A percentile compares a stretch with the other conserved stretches of the same genome.
phyloP scores from a whole-genome alignment of 2,113 vertebrate species.

The Andinoacara biseriatus region DNA sequence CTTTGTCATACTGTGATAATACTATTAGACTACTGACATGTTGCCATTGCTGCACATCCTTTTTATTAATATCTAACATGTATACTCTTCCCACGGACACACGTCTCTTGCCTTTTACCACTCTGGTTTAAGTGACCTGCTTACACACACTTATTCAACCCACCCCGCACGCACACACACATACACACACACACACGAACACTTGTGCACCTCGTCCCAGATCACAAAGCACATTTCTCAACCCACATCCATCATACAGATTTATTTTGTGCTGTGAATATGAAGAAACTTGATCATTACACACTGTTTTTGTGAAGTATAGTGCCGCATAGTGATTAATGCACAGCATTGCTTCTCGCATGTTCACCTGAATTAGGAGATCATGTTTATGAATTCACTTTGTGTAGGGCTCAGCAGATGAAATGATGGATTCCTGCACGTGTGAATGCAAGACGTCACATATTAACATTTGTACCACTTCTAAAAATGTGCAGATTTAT shows the following conservation, averaged over 20 bases:
- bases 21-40: too few relatives aligned
- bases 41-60: too few relatives aligned
- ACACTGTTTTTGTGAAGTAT: slow-evolving; percentile 32
- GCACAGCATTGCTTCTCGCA: slow-evolving; percentile 12
- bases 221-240: slow-evolving; percentile 36
- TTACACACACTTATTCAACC: too few relatives aligned
- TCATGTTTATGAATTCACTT: slow-evolving; percentile 15
- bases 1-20: too few relatives aligned
- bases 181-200: not conserved
- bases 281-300: slow-evolving; percentile 52
- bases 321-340: slow-evolving; percentile 42
- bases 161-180: not conserved
- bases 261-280: slow-evolving; percentile 57
- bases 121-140: too few relatives aligned
- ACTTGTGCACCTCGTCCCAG: not conserved
- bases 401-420: not conserved
- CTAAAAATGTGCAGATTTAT: slow-evolving; percentile 54
- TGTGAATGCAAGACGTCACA: slow-evolving; percentile 44
- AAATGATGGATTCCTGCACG: slow-evolving; percentile 66
- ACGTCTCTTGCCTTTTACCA: too few relatives aligned
- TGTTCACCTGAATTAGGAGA: not conserved
- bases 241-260: slow-evolving; percentile 15
- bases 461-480: slow-evolving; percentile 65
- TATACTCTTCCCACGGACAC: too few relatives aligned
- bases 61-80: too few relatives aligned